phyloP scores from a whole-genome alignment of 92 coral and sea anemone species.

The Parazoanthus swiftii region DNA sequence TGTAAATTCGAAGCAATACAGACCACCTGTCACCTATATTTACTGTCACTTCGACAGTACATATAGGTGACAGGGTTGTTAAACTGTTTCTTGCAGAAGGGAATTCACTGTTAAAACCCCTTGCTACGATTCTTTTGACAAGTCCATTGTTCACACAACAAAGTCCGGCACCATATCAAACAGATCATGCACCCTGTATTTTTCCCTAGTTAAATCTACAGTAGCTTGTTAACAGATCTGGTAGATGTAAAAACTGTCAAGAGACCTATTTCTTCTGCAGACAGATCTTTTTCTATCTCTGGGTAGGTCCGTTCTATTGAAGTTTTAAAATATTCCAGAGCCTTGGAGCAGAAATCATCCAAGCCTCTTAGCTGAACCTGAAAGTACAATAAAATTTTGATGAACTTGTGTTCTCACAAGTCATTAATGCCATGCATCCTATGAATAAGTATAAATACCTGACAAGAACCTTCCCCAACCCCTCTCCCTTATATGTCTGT shows the following conservation, averaged over 20 bases:
- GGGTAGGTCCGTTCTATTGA: slow-evolving; percentile 64
- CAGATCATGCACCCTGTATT: too few relatives aligned
- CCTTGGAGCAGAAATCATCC: slow-evolving; percentile 59
- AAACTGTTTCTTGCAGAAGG: background rate
- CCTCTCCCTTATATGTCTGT: background rate
- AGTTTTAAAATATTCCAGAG: slow-evolving; percentile 64
- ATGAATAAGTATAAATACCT: background rate
- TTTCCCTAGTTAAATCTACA: background rate
- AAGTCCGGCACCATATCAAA: too few relatives aligned
- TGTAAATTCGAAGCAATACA: too few relatives aligned
- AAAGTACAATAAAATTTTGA: background rate
- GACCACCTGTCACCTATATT: background rate
- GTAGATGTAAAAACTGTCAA: background rate
- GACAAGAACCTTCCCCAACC: background rate
- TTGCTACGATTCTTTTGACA: too few relatives aligned
- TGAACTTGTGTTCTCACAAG: background rate
- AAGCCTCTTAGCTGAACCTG: slow-evolving; percentile 74
- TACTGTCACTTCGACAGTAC: background rate
- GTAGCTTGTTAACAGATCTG: too few relatives aligned
- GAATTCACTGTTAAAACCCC: background rate
- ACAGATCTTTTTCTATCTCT: slow-evolving; percentile 47
- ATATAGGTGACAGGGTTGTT: background rate
- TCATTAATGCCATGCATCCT: too few relatives aligned
- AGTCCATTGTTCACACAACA: too few relatives aligned
- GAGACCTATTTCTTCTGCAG: slow-evolving; percentile 67